A percentile compares a stretch with the other conserved stretches of the same genome.
phyloP scores from a whole-genome alignment of 2,888 invertebrate genomes.

The Pterostichus niger region DNA sequence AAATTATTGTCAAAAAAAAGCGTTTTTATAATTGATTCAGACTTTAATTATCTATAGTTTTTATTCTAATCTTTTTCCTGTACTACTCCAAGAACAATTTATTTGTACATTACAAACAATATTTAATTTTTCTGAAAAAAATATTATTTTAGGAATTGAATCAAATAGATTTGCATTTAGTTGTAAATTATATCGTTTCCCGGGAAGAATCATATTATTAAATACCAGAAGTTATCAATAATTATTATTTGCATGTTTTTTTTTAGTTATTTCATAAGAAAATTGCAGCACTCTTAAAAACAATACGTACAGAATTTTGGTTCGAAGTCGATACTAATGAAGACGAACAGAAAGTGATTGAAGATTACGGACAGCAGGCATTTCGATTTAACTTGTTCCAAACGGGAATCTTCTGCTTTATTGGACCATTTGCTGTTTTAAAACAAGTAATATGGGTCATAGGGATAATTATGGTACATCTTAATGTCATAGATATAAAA shows the following conservation, averaged over 20 bases:
- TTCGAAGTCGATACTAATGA: neutral
- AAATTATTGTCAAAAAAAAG: no score
- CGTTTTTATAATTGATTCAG: no score
- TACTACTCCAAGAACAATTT: no score
- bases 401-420: neutral
- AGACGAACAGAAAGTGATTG: neutral
- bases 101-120: no score
- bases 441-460: neutral
- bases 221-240: no score
- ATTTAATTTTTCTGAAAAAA: no score
- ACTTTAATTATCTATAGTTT: no score
- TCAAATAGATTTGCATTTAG: no score
- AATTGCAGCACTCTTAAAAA: neutral
- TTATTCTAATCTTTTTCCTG: no score
- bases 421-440: neutral
- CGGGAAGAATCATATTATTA: no score
- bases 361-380: neutral
- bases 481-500: neutral
- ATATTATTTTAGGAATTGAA: no score
- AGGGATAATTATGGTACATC: neutral
- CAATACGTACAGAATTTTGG: neutral
- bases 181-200: neutral
- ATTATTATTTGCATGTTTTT: neutral
- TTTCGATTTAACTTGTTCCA: constrained; percentile 3
- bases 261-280: neutral